Base-by-base conservation (phyloP, 2,888 invertebrate genomes). In the Drosophila sordidapex region DNA sequence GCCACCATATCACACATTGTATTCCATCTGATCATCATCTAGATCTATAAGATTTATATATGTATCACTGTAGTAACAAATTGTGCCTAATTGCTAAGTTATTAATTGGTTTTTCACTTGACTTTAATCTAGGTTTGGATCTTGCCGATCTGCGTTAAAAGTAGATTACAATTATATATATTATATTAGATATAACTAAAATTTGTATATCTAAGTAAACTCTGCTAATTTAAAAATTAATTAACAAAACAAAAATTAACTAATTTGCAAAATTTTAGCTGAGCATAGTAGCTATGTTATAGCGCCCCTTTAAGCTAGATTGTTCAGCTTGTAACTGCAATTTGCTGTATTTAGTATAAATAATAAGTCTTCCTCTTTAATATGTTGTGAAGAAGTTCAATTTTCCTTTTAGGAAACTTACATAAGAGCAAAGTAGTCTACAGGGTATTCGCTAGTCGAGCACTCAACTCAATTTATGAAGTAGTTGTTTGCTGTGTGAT, bases 1-100 rank as follows among this genome's bases (percentile, higher is more conserved):
- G 46, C 15, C 46, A 46, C 46, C 8, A 25, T 46, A 46, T 46
- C 25, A 36, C 49, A 60, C 51, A 61, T 29, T 40, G 25, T 27
- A 35, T 29, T 56, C 15, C 21, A 51, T 40, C 27, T 21, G n/a
- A 36, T 27, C 25, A 36, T 27, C 25, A 40, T 40, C 36, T 54
- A 54, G 36, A 25, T 40, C 4, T 40, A 40, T 56, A 56, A 29
- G 29, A 36, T 38, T 31, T 13, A 21, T 40, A 29, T 18, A 49
- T 21, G 31, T 36, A 53, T 27, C 54, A 27, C n/a, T n/a, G 36
- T 27, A 29, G n/a, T 40, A 40, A n/a, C 40, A 40, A 56, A 29
- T 56, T 56, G 29, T 40, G 27, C 13, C 25, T 38, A 21, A 29
- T 56, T n/a, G 0, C 40, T n/a, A 15, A 38, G 21, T 36, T 36